These are phyloP conservation scores for Echiichthys vipera DNA, from an alignment of 2,797 vertebrate genomes.

Conservation along the genomic window DNA sequence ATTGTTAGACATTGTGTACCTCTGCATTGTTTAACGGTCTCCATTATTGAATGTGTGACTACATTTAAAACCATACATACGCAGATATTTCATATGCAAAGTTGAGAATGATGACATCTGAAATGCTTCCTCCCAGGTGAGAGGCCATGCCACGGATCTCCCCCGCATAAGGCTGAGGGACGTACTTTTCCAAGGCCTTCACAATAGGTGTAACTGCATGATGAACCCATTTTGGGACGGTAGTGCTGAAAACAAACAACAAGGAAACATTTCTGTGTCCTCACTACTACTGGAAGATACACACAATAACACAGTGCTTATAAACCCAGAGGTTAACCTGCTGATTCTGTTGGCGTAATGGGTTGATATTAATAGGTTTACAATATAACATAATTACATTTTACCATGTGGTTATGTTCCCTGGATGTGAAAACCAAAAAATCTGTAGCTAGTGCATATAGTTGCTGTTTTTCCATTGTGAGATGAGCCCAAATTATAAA, in stretches of 20 bases:
- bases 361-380: neutral
- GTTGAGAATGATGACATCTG: constrained; percentile 90
- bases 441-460: too few relatives aligned
- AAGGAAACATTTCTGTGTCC: neutral
- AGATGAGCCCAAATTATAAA: too few relatives aligned
- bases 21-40: neutral
- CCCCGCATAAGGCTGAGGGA: constrained; percentile 86
- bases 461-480: too few relatives aligned
- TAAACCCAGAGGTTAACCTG: neutral
- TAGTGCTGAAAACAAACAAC: constrained; percentile 73
- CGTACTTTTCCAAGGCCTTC: constrained; percentile 75
- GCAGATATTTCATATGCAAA: constrained; percentile 92
- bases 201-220: constrained; percentile 74
- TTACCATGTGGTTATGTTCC: too few relatives aligned
- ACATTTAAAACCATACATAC: constrained; percentile 81
- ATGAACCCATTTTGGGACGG: constrained; percentile 91
- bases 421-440: too few relatives aligned
- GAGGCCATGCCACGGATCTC: constrained; percentile 90
- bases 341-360: neutral
- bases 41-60: neutral
- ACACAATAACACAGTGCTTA: neutral
- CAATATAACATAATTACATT: too few relatives aligned
- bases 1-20: neutral
- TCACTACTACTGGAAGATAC: neutral
- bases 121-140: constrained; percentile 74